Evolutionary conservation across 2,113 vertebrate species (phyloP).

Genomic region (Hemibates koningsi): DNA sequence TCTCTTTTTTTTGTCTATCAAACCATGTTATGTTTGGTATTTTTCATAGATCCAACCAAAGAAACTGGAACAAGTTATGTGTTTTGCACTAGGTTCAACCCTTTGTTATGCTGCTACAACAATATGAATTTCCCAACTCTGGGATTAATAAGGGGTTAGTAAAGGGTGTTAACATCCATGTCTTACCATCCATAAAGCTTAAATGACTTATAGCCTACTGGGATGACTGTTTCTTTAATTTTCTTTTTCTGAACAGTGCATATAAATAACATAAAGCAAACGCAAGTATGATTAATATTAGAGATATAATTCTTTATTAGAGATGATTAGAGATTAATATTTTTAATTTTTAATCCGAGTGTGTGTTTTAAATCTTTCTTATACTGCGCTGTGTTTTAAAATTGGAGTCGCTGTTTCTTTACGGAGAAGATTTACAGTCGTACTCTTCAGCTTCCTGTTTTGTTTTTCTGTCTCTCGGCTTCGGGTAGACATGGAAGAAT

Average conservation of each 20-base stretch:
- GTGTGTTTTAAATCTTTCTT: neutral
- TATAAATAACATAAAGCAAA: neutral
- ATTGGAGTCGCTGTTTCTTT: slow-evolving; percentile 17
- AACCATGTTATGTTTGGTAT: neutral
- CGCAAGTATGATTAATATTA: neutral
- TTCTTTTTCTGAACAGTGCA: neutral
- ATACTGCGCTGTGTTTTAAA: neutral
- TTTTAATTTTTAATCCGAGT: neutral
- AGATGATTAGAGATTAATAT: neutral
- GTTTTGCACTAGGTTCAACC: neutral
- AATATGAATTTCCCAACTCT: neutral
- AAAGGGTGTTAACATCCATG: neutral
- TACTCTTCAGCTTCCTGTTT: slow-evolving; percentile 68
- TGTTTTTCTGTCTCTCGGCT: slow-evolving; percentile 38
- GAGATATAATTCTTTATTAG: neutral
- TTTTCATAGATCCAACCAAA: neutral
- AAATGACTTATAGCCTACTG: neutral
- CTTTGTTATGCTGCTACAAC: neutral
- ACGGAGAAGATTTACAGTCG: slow-evolving; percentile 64
- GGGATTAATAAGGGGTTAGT: neutral
- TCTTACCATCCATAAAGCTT: neutral
- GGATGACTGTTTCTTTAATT: neutral
- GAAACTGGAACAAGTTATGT: neutral
- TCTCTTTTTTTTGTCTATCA: neutral
- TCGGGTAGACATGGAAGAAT: slow-evolving; percentile 46